phyloP scores from a whole-genome alignment of 2,888 invertebrate genomes.

The Acanthococcus lagerstroemiae region DNA sequence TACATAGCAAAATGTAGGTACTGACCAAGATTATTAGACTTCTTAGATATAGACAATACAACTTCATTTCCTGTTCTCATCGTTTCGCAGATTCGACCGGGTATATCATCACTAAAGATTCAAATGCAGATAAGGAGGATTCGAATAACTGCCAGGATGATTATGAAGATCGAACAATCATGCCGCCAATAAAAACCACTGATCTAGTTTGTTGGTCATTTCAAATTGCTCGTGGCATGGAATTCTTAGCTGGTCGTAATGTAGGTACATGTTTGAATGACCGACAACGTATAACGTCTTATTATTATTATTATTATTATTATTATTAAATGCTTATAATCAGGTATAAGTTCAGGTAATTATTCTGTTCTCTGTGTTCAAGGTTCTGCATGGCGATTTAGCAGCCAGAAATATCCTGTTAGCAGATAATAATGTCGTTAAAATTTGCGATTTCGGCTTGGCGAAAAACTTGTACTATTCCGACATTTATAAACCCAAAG shows the following conservation, averaged over 20 bases:
- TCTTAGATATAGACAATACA: too few species aligned
- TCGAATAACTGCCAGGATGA: background rate
- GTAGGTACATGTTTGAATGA: too few species aligned
- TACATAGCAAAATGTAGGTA: too few species aligned
- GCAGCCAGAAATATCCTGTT: conserved; percentile 84
- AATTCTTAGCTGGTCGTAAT: conserved; percentile 78
- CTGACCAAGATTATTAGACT: too few species aligned
- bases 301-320: too few species aligned
- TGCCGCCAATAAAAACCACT: conserved; percentile 56
- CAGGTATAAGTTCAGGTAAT: too few species aligned
- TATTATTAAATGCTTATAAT: too few species aligned
- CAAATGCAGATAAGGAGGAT: background rate
- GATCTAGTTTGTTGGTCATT: conserved; percentile 84
- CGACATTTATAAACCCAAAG: conserved; percentile 81
- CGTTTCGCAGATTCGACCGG: conserved; percentile 5
- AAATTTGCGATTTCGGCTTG: conserved; percentile 92
- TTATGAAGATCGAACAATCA: too few species aligned
- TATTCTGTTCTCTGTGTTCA: too few species aligned
- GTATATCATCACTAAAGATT: background rate
- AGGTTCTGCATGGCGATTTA: conserved; percentile 75
- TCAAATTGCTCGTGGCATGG: conserved; percentile 91
- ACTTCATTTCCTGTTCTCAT: too few species aligned
- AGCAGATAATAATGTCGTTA: conserved; percentile 80
- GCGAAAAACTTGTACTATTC: conserved; percentile 78
- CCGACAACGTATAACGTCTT: too few species aligned